Base-by-base conservation (phyloP, 2,113 vertebrate species). In the Helogale parvula region DNA sequence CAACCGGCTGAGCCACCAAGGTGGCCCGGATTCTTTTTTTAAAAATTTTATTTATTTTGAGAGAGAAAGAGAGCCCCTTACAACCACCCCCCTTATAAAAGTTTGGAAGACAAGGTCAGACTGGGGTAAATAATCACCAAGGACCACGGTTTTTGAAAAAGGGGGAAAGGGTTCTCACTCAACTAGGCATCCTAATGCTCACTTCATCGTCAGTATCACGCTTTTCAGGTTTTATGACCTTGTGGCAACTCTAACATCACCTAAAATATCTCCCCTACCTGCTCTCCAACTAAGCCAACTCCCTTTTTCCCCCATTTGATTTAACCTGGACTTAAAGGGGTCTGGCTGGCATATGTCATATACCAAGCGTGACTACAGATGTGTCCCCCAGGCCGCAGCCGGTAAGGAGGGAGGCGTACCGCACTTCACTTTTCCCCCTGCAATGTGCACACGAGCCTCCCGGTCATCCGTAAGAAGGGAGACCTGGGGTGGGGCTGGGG, bases 381-480 rank as follows among this genome's bases (percentile, higher is more conserved):
- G 5, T 27, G 38, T 9, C n/a, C 21, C 29, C 1, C 3, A 31
- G 33, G 38, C 38, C 38, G 27, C 33, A 0, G 57, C 0, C 12
- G 12, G 33, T 29, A 5, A 81, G 45, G n/a, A 41, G 23, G 65
- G 52, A 41, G n/a, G 60, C 6, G 7, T 8, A 1, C 17, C 33
- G 4, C 0, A 69, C 29, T 50, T 60, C 12, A 0, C 63, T 23
- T 27, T 63, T 83, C 41, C 21, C 4, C 0, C 31, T 13, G 72
- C 15, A 38, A 31, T 0, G 2, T 29, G 57, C 66, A 11, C 9
- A 2, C 0, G 0, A 38, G 14, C 23, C 79, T 10, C 5, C 68
- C 27, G 45, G 7, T 25, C 5, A 1, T 27, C 80, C 4, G 13
- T 31, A 57, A 5, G 76, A 74, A 41, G 6, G 79, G 41, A 85